These are phyloP conservation scores for Perca flavescens DNA, from an alignment of 2,113 vertebrate genomes.

Conservation along the genomic window DNA sequence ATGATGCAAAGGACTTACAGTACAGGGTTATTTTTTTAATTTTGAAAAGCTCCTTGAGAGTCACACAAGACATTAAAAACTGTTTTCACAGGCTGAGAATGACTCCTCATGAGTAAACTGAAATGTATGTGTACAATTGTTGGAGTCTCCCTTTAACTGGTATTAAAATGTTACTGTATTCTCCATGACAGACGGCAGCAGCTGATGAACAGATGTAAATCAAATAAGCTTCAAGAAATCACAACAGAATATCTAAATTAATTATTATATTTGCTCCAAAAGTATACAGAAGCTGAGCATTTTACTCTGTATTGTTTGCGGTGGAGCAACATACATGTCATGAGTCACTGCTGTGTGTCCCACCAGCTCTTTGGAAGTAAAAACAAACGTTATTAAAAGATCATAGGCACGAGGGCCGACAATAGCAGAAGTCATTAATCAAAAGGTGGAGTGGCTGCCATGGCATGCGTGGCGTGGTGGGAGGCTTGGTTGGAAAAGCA, in stretches of 20 bases:
- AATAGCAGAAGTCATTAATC: conserved; percentile 69
- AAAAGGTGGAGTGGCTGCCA: conserved; percentile 58
- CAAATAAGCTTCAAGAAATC: neutral
- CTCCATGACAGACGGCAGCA: neutral
- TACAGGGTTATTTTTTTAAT: neutral
- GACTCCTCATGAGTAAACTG: neutral
- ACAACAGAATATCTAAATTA: neutral
- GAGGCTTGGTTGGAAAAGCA: conserved; percentile 68
- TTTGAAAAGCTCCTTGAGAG: neutral
- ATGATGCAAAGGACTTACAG: neutral
- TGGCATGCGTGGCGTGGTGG: conserved; percentile 52
- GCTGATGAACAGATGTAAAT: conserved; percentile 5
- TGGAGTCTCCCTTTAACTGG: neutral
- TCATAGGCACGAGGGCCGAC: conserved; percentile 60
- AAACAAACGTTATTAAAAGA: conserved; percentile 77
- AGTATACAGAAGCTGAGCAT: conserved; percentile 21
- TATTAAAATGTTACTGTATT: neutral
- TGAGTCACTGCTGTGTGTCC: conserved; percentile 31
- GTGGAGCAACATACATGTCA: conserved; percentile 29
- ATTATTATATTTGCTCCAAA: neutral
- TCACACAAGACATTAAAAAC: neutral
- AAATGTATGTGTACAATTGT: neutral
- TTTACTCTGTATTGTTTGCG: conserved; percentile 19
- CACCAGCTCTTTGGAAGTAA: conserved; percentile 44
- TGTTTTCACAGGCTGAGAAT: too few species aligned